Conservation (phyloP, 2,888 invertebrate species). For the Electrophaes corylata region DNA sequence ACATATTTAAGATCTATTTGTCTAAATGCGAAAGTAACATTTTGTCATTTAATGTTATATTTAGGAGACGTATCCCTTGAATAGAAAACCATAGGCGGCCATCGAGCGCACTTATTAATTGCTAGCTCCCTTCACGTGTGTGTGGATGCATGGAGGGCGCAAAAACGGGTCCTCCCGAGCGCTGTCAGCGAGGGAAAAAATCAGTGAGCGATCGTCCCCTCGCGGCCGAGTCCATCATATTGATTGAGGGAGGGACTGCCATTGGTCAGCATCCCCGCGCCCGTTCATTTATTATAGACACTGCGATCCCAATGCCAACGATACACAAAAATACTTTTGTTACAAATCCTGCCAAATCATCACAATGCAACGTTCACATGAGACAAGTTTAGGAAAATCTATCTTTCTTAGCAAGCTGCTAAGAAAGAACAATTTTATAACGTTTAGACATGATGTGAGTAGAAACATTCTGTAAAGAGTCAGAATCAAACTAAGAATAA, state of each 20-base stretch:
- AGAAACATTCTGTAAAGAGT: not conserved
- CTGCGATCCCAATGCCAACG: constrained; percentile 68
- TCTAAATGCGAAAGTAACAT: too few relatives aligned
- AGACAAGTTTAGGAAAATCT: not conserved
- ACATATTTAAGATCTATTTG: too few relatives aligned
- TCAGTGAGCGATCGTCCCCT: constrained; percentile 85
- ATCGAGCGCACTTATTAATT: constrained; percentile 79
- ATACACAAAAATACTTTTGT: constrained; percentile 47
- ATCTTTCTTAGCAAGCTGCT: not conserved
- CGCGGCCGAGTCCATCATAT: constrained; percentile 85
- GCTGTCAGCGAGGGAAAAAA: constrained; percentile 84
- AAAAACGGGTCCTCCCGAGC: constrained; percentile 82
- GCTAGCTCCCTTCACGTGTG: constrained; percentile 73
- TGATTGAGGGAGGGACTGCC: constrained; percentile 85
- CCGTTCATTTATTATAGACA: constrained; percentile 85
- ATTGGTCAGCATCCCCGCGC: constrained; percentile 83
- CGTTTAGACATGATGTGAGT: not conserved
- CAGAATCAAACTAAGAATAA: constrained; percentile 17
- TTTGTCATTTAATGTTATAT: not conserved
- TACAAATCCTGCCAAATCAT: constrained; percentile 53
- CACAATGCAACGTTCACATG: constrained; percentile 40
- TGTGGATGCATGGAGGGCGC: constrained; percentile 74
- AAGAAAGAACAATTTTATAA: not conserved
- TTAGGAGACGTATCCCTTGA: constrained; percentile 1
- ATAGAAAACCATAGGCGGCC: constrained; percentile 44